Conservation (phyloP, 2,797 vertebrate species). For the Menidia menidia region DNA sequence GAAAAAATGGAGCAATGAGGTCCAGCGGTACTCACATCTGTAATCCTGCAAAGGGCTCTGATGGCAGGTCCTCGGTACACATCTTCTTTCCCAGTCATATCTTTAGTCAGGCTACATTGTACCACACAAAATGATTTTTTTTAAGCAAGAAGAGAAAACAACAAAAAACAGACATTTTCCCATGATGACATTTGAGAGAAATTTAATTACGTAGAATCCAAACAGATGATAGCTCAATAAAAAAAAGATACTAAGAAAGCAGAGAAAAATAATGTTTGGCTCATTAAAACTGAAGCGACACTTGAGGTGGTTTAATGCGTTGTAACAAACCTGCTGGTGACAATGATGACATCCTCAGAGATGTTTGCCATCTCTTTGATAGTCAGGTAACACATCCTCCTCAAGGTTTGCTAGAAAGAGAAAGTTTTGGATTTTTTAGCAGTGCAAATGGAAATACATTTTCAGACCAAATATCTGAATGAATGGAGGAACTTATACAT, state of each 20-base stretch:
- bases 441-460: background rate
- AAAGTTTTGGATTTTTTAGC: no score
- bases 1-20: background rate
- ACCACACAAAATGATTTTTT: background rate
- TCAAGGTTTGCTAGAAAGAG: constrained; percentile 90
- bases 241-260: background rate
- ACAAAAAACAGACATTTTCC: background rate
- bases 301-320: background rate
- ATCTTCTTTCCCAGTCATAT: constrained; percentile 99
- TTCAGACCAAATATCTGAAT: background rate
- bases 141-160: background rate
- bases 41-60: constrained; percentile 96
- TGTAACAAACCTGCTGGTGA: constrained; percentile 93
- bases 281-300: background rate
- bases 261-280: background rate
- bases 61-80: constrained; percentile 96
- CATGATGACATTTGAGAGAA: background rate
- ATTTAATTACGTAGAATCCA: background rate
- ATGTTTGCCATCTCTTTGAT: constrained; percentile 99
- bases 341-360: constrained; percentile 98
- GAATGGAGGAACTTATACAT: constrained; percentile 80
- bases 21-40: constrained; percentile 87
- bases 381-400: constrained; percentile 97
- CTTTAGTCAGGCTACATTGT: constrained; percentile 91
- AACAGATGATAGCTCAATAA: background rate